phyloP scores from a whole-genome alignment of 2,888 invertebrate genomes.

The Poecilobothrus nobilitatus region DNA sequence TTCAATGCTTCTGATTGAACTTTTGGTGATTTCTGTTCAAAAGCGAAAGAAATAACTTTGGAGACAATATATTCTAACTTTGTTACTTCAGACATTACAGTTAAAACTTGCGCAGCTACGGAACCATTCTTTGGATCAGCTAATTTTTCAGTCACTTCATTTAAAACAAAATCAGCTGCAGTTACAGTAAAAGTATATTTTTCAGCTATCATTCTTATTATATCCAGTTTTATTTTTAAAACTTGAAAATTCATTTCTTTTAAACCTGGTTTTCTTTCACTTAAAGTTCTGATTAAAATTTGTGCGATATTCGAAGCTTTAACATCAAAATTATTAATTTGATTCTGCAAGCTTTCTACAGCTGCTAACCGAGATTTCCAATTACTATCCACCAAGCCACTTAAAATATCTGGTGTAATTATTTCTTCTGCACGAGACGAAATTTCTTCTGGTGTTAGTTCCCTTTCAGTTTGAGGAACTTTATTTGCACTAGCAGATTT shows the following conservation, averaged over 20 bases:
- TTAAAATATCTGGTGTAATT: conserved; percentile 54
- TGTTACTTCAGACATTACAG: conserved; percentile 68
- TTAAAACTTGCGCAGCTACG: conserved; percentile 55
- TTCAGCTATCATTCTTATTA: conserved; percentile 68
- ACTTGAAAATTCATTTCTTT: conserved; percentile 88
- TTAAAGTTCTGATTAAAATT: conserved; percentile 61
- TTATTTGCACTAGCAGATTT: conserved; percentile 38
- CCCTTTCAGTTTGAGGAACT: conserved; percentile 50
- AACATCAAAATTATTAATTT: conserved; percentile 53
- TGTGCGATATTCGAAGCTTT: conserved; percentile 60
- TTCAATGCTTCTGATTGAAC: conserved; percentile 76
- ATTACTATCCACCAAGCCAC: conserved; percentile 65
- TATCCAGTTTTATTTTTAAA: conserved; percentile 70
- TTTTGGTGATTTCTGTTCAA: conserved; percentile 85
- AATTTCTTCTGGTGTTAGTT: conserved; percentile 68
- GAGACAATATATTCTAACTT: conserved; percentile 65
- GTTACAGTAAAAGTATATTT: conserved; percentile 63
- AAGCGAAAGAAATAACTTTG: conserved; percentile 64
- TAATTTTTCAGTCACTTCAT: conserved; percentile 75
- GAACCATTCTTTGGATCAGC: conserved; percentile 73
- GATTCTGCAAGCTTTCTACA: conserved; percentile 60
- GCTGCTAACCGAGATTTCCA: conserved; percentile 78
- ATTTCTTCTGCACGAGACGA: conserved; percentile 62
- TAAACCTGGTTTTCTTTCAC: conserved; percentile 73
- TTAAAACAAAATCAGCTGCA: conserved; percentile 64